Evolutionary conservation across 2,113 vertebrate genomes (phyloP), one percentile per base, ranked within the genome.

Genomic region (Ceuthmochares aereus): DNA sequence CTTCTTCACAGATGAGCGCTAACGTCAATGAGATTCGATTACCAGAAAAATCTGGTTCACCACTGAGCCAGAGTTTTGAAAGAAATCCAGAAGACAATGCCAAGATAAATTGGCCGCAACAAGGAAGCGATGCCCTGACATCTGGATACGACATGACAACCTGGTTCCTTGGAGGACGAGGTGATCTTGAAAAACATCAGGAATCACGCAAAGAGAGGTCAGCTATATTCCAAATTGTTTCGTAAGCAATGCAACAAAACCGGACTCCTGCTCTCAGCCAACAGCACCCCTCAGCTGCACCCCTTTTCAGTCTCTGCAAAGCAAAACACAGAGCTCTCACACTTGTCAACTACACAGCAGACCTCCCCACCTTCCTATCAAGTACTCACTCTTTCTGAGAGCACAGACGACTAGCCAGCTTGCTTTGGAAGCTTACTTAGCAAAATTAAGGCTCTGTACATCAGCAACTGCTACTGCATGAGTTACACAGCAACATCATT

Each of bases 41-140:
- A 42, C 12, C 68, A 84, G 58, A 84, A 95, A 95, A 90, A 81
- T 12, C 36, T 17, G 30, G 40, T 2, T 89, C 75, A 25, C 12
- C 19, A 14, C 77, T 21, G 73, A 78, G 20, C 13, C 66, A 54
- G 45, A 16, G 74, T 5, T 74, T 37, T 63, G 84, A 89, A 29
- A 59, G 84, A 87, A 96, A 84, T 84, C 42, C 89, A 93, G 81
- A 18, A 70, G 89, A 94, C 87, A 84, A 84, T 2, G 56, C 73
- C 93, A 94, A 43, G 32, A 78, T 4, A 9, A 26, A 92, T 14
- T 0, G 13, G 76, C 80, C 15, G 63, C 55, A 49, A 25, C 2
- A 6, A 29, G 68, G 89, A 36, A 86, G 84, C 0, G 0, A 89
- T 42, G 91, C 32, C 55, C 77, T 84, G 83, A 77, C 84, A 56